These are phyloP conservation scores for Sarcophaga rosellei DNA, from an alignment of 2,888 invertebrate species.

Conservation along the genomic window DNA sequence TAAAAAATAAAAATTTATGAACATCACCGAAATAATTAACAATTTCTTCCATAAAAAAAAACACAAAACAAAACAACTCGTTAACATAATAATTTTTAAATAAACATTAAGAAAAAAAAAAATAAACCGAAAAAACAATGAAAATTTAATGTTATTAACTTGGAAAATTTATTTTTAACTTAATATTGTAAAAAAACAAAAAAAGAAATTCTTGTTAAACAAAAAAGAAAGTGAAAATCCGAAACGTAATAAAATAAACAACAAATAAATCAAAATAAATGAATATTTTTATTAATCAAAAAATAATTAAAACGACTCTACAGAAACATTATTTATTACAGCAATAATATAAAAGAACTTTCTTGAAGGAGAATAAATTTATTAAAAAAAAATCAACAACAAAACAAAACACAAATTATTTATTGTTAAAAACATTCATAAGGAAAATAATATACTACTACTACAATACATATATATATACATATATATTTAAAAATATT, in stretches of 20 bases:
- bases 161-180: slow-evolving; percentile 1
- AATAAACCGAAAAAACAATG: not conserved
- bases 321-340: too few species aligned
- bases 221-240: not conserved
- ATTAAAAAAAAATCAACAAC: not conserved
- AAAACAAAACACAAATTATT: slow-evolving; percentile 36
- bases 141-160: not conserved
- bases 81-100: slow-evolving; percentile 20
- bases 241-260: slow-evolving; percentile 1
- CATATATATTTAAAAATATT: too few species aligned
- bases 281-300: slow-evolving; percentile 31
- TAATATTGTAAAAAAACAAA: slow-evolving; percentile 45
- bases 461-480: not conserved
- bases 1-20: not conserved
- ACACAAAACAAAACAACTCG: not conserved
- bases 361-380: not conserved
- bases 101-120: slow-evolving; percentile 27
- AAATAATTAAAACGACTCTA: not conserved
- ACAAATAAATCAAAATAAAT: slow-evolving; percentile 29
- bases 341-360: too few species aligned
- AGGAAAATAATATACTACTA: not conserved
- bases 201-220: too few species aligned
- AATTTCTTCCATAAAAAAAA: slow-evolving; percentile 39
- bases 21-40: slow-evolving; percentile 40
- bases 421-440: slow-evolving; percentile 23